Base-by-base conservation (phyloP, 53 echinoderm and acorn worm genomes). In the Holothuria leucospilota region DNA sequence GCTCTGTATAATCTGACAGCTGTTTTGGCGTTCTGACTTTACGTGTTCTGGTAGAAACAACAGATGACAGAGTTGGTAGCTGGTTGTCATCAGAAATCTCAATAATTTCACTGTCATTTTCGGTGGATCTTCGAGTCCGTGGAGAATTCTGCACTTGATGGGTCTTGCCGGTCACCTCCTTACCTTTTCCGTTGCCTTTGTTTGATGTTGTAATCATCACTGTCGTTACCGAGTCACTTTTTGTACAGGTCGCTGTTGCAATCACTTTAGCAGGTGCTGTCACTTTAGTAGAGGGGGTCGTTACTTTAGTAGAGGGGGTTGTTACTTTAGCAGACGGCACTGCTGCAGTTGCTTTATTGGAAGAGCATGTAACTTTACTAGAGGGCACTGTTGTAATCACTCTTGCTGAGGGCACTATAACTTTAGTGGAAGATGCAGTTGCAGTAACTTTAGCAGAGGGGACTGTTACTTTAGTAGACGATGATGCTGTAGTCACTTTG, bases 1-100 rank as follows among this genome's bases (percentile, higher is more conserved):
- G 82, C 25, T 92, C 94, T 20, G 90, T 92, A 62, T 90, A 98
- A 66, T 98, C 99, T 2, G 92, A 95, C 39, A 91, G 88, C 68
- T 95, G 93, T 68, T 88, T 91, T 34, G 95, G 94, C 10, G 96
- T 85, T 56, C 99, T 86, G 2, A 95, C 88, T 28, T 95, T 91
- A 63, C 99, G 68, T 14, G 95, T 93, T 6, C 99, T 91, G 11
- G 93, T 95, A 14, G 94, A 87, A 51, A 74, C 79, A 23, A 90
- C 86, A 9, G 65, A 20, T 2, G 90, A 77, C 46, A 90, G 68
- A 7, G 90, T 72, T 13, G 85, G 90, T 39, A 90, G 85, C 30
- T 82, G 82, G 18, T 30, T 82, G 39, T 82, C 64, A 39, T 59
- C 59, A 5, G 67, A 26, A 8, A 78, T 59, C 51, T 23, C 23